phyloP scores from a whole-genome alignment of 2,113 vertebrate species.

The Scomber colias region DNA sequence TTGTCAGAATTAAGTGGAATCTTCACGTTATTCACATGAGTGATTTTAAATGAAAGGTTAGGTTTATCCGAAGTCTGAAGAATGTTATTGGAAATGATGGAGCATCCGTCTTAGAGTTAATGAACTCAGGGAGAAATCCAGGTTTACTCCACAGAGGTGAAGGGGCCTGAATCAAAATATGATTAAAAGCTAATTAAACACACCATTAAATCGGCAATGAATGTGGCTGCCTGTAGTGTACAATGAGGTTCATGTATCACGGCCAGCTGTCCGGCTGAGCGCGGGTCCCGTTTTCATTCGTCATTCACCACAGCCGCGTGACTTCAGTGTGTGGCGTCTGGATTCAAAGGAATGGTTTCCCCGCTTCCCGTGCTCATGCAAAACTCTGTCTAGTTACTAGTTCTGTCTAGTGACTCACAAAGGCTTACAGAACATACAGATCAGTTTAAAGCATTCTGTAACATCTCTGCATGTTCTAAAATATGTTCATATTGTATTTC shows the following conservation, averaged over 20 bases:
- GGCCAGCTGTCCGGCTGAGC: constrained; percentile 43
- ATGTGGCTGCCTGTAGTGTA: constrained; percentile 47
- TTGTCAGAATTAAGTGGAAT: constrained; percentile 9
- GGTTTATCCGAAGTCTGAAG: constrained; percentile 32
- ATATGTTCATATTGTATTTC: constrained; percentile 17
- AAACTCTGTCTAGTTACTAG: not conserved
- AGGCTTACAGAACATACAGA: not conserved
- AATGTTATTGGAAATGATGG: constrained; percentile 28
- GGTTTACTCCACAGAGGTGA: constrained; percentile 41
- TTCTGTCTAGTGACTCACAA: not conserved
- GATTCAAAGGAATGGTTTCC: constrained; percentile 13
- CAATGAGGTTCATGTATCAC: constrained; percentile 67
- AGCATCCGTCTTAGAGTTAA: constrained; percentile 45
- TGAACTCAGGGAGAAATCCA: constrained; percentile 40
- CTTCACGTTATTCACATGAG: constrained; percentile 1
- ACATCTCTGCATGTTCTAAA: constrained; percentile 14
- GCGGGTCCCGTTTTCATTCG: constrained; percentile 1
- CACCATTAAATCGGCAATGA: constrained; percentile 64
- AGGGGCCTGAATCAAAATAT: constrained; percentile 58
- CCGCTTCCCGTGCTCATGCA: not conserved
- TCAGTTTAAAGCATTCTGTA: constrained; percentile 19
- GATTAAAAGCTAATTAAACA: constrained; percentile 76
- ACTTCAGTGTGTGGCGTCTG: constrained; percentile 23
- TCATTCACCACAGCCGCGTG: constrained; percentile 45
- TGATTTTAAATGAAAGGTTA: constrained; percentile 22